phyloP scores from a whole-genome alignment of 2,113 vertebrate genomes.

The Columba livia region DNA sequence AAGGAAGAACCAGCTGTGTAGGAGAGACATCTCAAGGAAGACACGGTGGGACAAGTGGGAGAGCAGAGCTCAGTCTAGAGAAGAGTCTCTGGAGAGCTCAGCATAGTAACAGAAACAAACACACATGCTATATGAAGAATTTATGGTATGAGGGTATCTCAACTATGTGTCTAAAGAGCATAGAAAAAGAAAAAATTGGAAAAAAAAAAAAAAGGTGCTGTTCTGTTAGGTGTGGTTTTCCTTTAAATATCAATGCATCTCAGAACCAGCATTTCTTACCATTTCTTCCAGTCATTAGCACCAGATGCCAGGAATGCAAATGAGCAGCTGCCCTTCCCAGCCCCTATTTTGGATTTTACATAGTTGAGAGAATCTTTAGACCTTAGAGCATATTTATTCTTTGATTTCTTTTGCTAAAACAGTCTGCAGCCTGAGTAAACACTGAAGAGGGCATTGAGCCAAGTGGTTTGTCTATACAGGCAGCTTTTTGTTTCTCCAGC shows the following conservation, averaged over 20 bases:
- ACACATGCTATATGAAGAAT: not conserved
- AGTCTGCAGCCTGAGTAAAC: slow-evolving; percentile 53
- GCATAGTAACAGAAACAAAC: not conserved
- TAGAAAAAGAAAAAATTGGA: not conserved
- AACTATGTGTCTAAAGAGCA: not conserved
- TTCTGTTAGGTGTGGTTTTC: not conserved
- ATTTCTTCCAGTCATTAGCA: not conserved
- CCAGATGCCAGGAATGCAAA: slow-evolving; percentile 47
- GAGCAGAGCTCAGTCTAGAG: not conserved
- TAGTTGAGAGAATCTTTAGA: slow-evolving; percentile 65
- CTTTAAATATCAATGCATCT: slow-evolving; percentile 34
- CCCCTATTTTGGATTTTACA: slow-evolving; percentile 18
- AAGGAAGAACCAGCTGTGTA: not conserved
- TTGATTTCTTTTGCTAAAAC: slow-evolving; percentile 55
- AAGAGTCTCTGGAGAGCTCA: not conserved
- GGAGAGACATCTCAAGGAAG: not conserved
- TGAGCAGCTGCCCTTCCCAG: slow-evolving; percentile 40
- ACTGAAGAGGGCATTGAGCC: slow-evolving; percentile 18
- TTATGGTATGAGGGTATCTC: not conserved
- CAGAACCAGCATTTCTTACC: not conserved
- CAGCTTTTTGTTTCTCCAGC: slow-evolving; percentile 61
- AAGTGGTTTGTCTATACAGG: slow-evolving; percentile 51
- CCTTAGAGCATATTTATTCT: slow-evolving; percentile 61
- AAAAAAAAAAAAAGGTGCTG: not conserved
- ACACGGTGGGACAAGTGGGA: not conserved